Conservation (phyloP, 1,140 invertebrate species). For the Tachypleus tridentatus region DNA sequence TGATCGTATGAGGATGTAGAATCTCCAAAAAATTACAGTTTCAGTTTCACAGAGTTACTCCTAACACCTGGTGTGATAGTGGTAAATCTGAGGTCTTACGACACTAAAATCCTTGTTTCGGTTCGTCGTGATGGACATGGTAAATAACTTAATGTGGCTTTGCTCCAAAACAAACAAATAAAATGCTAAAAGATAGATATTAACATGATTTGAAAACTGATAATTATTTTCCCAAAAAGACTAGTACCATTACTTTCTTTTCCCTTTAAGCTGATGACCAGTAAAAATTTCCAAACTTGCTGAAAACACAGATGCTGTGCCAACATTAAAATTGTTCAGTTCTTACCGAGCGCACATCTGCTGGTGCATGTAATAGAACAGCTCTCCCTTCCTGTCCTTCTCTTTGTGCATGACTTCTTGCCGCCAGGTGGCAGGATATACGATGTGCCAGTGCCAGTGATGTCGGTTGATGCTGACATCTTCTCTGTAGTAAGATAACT, state of each 20-base stretch:
- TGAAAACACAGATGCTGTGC: background rate
- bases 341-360: slow-evolving; percentile 46
- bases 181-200: slow-evolving; percentile 7
- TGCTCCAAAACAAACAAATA: no score
- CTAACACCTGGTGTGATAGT: no score
- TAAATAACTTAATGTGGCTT: no score
- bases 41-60: no score
- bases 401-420: slow-evolving; percentile 29
- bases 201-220: background rate
- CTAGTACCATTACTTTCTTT: background rate
- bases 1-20: no score
- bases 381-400: slow-evolving; percentile 54
- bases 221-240: background rate
- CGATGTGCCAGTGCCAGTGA: slow-evolving; percentile 64
- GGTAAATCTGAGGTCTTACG: no score
- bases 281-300: slow-evolving; percentile 1
- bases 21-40: no score
- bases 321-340: background rate
- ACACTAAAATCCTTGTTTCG: no score
- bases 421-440: slow-evolving; percentile 48
- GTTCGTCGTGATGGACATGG: no score
- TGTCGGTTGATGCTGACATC: slow-evolving; percentile 39
- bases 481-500: slow-evolving; percentile 57
- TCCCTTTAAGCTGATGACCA: slow-evolving; percentile 15
- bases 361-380: slow-evolving; percentile 61